Conservation (phyloP, 2,888 invertebrate genomes). For the Drosophila mayaguana region DNA sequence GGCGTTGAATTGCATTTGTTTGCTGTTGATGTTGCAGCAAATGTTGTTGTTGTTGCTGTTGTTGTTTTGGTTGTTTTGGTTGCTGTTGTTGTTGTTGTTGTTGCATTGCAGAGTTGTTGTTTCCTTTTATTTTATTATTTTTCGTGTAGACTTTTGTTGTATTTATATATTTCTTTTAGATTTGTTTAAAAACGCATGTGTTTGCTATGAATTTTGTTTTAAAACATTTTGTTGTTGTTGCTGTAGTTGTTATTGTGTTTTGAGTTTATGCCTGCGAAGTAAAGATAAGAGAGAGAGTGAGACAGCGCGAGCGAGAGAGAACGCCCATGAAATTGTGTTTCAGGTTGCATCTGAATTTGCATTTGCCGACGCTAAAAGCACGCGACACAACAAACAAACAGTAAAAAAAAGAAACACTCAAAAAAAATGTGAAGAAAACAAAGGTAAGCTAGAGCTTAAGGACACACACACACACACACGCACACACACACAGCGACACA, state of each 20-base stretch:
- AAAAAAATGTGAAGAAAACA: neutral
- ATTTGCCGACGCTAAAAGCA: conserved; percentile 53
- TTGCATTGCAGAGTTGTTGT: conserved; percentile 61
- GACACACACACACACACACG: conserved; percentile 18
- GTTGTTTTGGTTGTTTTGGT: conserved; percentile 2
- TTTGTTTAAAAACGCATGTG: conserved; percentile 61
- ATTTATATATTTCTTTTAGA: neutral
- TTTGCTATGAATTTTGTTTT: conserved; percentile 60
- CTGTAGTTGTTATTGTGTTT: conserved; percentile 64
- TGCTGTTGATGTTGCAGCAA: conserved; percentile 28
- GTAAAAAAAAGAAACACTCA: conserved; percentile 19
- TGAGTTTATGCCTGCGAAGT: conserved; percentile 75
- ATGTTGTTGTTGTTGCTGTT: conserved; percentile 30
- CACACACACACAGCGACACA: conserved; percentile 10
- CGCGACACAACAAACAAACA: conserved; percentile 4
- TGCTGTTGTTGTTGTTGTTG: conserved; percentile 16
- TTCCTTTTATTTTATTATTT: conserved; percentile 22
- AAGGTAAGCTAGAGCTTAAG: conserved; percentile 19
- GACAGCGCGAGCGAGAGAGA: neutral
- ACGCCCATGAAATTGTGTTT: neutral
- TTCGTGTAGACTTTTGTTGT: conserved; percentile 26
- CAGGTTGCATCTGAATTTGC: conserved; percentile 10
- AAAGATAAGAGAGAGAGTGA: conserved; percentile 2
- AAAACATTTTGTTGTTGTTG: conserved; percentile 63
- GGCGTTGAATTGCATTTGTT: conserved; percentile 51